A percentile compares a stretch with the other conserved stretches of the same genome.
Conservation (phyloP, 2,888 invertebrate genomes). For the Diaphora mendica region DNA sequence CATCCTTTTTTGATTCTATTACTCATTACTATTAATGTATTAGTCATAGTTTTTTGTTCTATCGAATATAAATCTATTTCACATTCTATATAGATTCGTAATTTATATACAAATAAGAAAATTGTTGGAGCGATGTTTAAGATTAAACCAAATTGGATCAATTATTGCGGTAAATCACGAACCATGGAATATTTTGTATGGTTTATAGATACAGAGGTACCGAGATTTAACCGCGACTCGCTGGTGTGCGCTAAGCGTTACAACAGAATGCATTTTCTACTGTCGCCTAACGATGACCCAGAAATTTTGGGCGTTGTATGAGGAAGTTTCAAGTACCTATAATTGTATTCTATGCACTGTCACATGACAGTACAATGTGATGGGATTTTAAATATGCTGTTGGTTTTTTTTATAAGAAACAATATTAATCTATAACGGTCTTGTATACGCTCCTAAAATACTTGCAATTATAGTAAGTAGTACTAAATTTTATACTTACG, state of each 20-base stretch:
- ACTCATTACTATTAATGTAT: constrained; percentile 39
- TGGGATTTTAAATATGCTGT: constrained; percentile 19
- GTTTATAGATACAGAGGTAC: constrained; percentile 10
- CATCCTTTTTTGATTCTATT: constrained; percentile 38
- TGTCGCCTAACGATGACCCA: constrained; percentile 49
- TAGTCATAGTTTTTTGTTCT: constrained; percentile 24
- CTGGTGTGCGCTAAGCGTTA: constrained; percentile 38
- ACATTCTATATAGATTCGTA: not conserved
- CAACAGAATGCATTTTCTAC: constrained; percentile 51
- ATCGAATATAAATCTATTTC: constrained; percentile 14
- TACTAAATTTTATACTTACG: not conserved
- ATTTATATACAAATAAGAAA: not conserved
- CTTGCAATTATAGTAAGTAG: not conserved
- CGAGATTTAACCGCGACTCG: constrained; percentile 19
- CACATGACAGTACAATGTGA: constrained; percentile 21
- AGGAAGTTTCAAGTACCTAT: constrained; percentile 46
- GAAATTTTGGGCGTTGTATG: constrained; percentile 39
- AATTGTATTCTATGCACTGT: constrained; percentile 38
- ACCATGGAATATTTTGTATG: constrained; percentile 8
- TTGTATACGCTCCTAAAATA: no score
- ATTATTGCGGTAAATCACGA: constrained; percentile 22
- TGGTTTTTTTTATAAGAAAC: not conserved
- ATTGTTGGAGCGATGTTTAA: not conserved
- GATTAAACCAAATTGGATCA: constrained; percentile 9
- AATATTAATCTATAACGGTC: no score